Base-by-base conservation (phyloP, 2,797 vertebrate species). In the Capromys pilorides region DNA sequence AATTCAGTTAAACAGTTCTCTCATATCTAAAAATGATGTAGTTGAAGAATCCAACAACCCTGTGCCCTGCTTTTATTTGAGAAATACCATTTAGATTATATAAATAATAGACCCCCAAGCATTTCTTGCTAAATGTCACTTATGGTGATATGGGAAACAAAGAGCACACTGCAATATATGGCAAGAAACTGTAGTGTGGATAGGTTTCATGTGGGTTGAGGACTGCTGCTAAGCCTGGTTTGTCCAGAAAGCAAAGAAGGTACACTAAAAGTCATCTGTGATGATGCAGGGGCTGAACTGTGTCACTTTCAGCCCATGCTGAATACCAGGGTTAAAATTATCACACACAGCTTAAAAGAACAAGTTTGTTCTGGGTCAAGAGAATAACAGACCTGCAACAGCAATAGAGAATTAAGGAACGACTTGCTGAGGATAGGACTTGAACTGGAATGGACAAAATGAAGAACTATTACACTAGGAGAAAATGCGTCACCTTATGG, bases 71-170 rank as follows among this genome's bases (percentile, higher is more conserved):
- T 39, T 67, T 88, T 14, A 86, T 92, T 92, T 89, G 77, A 84
- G 94, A 90, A 39, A 2, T 69, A 86, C 66, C n/a, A 16, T 75
- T 95, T 28, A 69, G 31, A 21, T 31, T 66, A 9, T 49, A 11
- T 5, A 83, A 94, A 45, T 93, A 93, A 80, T 71, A 4, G 3
- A 86, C 12, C 28, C 61, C 31, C 1, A 83, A 66, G 45, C 61
- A 69, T 94, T 83, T 89, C 54, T 84, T 93, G 8, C 28, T 45
- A 86, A 92, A 89, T 33, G 61, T 77, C 93, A 59, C 39, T 90
- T 51, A 54, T 73, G 66, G 61, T 13, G n/a, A 45, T 54, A 49
- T 31, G 12, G 16, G 62, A 88, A 87, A 41, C 69, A 92, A 93
- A 51, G 31, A 91, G 31, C 82, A 66, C 22, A 5, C 28, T 83